These are phyloP conservation scores for Pagrus major DNA, from an alignment of 2,113 vertebrate genomes.

Conservation along the genomic window DNA sequence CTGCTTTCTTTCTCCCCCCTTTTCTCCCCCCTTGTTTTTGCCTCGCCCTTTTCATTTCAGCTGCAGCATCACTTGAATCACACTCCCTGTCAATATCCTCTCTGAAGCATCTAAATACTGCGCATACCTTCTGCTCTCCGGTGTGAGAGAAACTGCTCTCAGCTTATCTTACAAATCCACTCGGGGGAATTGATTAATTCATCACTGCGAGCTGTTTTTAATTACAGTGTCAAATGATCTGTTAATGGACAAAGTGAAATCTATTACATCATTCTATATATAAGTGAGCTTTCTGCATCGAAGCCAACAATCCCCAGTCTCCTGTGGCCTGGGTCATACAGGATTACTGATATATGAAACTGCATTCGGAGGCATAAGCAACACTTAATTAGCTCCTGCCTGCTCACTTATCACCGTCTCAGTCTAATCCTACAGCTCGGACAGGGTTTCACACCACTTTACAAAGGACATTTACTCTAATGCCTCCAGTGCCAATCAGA, in stretches of 20 bases:
- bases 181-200: constrained; percentile 78
- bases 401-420: constrained; percentile 58
- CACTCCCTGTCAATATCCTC: constrained; percentile 48
- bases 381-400: constrained; percentile 72
- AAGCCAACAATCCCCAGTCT: constrained; percentile 64
- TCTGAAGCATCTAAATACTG: constrained; percentile 53
- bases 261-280: constrained; percentile 76
- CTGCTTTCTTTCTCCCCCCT: not conserved
- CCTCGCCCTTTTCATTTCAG: constrained; percentile 10
- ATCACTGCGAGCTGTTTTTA: constrained; percentile 80
- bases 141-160: constrained; percentile 52
- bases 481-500: constrained; percentile 42
- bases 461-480: constrained; percentile 52
- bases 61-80: constrained; percentile 17
- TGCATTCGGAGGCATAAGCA: constrained; percentile 57
- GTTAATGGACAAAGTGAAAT: constrained; percentile 82
- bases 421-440: constrained; percentile 54
- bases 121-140: constrained; percentile 45
- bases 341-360: constrained; percentile 78
- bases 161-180: constrained; percentile 73
- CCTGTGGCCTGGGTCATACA: constrained; percentile 72
- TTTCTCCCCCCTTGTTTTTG: not conserved
- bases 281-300: constrained; percentile 58
- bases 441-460: constrained; percentile 59
- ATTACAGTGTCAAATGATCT: constrained; percentile 85